phyloP scores from a whole-genome alignment of 2,888 invertebrate species.

The Lucinisca nassula region DNA sequence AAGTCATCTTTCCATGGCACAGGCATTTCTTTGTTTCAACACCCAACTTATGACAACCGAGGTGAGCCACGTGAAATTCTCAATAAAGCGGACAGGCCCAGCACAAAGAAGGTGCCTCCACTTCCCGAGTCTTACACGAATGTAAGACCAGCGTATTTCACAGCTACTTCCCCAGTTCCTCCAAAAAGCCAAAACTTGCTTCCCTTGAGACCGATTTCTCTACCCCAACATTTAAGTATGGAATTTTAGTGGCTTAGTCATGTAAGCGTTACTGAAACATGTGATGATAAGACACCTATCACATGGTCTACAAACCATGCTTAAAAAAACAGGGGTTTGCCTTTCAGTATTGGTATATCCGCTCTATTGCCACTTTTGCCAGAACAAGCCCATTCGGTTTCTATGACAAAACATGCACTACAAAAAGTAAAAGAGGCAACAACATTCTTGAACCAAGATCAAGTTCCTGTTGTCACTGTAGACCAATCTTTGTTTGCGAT shows the following conservation, averaged over 20 bases:
- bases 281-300: no score
- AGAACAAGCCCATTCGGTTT: background rate
- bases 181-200: background rate
- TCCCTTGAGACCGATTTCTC: background rate
- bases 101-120: background rate
- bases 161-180: background rate
- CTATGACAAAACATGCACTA: background rate
- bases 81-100: background rate
- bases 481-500: background rate
- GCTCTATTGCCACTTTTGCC: background rate
- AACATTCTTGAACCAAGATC: background rate
- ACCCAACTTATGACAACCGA: no score
- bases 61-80: background rate
- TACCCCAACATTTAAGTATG: background rate
- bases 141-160: background rate
- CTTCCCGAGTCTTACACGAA: slow-evolving; percentile 7
- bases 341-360: background rate
- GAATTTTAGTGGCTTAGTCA: background rate
- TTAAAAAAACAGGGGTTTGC: background rate
- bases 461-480: background rate
- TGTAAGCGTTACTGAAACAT: background rate
- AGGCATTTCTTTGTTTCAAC: no score
- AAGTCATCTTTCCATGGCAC: no score
- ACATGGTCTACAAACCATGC: background rate
- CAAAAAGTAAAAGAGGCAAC: background rate